Conservation (phyloP, 2,113 vertebrate species). For the Todiramphus chloris region DNA sequence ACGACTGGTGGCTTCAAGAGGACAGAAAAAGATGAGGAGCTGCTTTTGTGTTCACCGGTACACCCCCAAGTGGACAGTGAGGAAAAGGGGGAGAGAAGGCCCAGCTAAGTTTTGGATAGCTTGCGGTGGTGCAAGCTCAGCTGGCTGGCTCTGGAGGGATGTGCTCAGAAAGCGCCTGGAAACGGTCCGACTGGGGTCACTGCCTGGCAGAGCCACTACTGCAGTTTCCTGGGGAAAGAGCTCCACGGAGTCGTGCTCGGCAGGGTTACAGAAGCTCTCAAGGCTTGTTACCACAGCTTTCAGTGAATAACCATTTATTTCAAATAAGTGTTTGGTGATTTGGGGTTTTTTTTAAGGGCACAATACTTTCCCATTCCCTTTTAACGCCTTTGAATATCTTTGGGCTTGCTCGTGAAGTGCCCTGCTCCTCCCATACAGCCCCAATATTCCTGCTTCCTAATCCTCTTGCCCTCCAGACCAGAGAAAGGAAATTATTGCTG, state of each 20-base stretch:
- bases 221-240: not conserved
- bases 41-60: not conserved
- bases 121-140: not conserved
- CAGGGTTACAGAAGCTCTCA: not conserved
- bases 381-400: not conserved
- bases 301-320: not conserved
- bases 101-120: not conserved
- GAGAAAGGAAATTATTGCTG: not conserved
- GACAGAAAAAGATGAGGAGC: not conserved
- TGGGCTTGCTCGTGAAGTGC: not conserved
- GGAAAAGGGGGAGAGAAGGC: not conserved
- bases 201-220: not conserved
- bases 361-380: not conserved
- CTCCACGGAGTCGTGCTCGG: not conserved
- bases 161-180: not conserved
- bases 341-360: not conserved
- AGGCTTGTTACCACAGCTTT: not conserved
- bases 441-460: not conserved
- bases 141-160: not conserved
- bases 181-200: not conserved
- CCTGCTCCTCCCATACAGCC: not conserved
- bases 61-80: constrained; percentile 12
- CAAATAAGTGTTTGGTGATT: not conserved
- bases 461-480: not conserved
- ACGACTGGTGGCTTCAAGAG: not conserved